Base-by-base conservation (phyloP, 2,113 vertebrate species). In the Sapajus apella region DNA sequence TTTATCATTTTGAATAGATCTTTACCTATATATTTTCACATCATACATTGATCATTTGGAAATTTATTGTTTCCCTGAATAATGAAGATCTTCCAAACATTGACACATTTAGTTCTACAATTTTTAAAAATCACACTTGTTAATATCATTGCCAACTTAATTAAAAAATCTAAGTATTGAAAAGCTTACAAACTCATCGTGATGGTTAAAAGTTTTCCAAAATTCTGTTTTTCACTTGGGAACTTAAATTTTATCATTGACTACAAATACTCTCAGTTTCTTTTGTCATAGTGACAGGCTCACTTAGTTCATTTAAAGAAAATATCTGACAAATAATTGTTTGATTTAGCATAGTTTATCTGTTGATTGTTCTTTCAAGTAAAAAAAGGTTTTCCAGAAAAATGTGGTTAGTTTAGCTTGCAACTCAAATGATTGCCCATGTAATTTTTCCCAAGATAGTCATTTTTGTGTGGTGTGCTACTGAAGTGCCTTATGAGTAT, bases 181-280 rank as follows among this genome's bases (percentile, higher is more conserved):
- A 95, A 92, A 77, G 50, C 45, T 85, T 61, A 30, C 17, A 47
- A 77, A 25, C 16, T 82, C 84, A 92, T 17, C 40, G 6, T 64
- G 25, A 30, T 52, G 16, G 61, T 80, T 84, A 73, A 87, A 86
- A 90, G 81, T 79, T 94, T 90, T 85, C 52, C 77, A 91, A 90
- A 87, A 68, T 72, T 91, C 50, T 20, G 23, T 64, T 64, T 83
- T 88, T 88, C 21, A 76, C 37, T 27, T 75, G 13, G 37, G 76
- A 93, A 45, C 35, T 84, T 66, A 37, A 72, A 90, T 95, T 21
- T 66, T 84, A 61, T 81, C 47, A n/a, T 18, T 50, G 43, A 58
- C 23, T 25, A 50, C 32, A 86, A 88, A 81, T 76, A 23, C 25
- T 73, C 37, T 14, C 13, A 58, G 20, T 84, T 90, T 11, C 64